A percentile compares a stretch with the other conserved stretches of the same genome.
phyloP scores from a whole-genome alignment of 1,140 invertebrate genomes.

The Sitodiplosis mosellana region DNA sequence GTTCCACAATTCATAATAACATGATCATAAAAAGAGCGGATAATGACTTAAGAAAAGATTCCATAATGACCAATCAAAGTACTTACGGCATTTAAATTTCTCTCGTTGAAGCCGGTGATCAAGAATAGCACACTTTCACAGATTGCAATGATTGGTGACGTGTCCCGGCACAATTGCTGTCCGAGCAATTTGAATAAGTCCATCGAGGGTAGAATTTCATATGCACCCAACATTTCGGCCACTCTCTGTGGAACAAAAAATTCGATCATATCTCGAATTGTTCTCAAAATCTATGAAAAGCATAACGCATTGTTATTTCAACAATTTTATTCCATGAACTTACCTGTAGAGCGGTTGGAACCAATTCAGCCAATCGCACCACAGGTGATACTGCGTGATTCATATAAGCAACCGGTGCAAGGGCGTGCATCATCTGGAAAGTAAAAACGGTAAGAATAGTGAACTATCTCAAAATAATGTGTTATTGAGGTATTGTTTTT shows the following conservation, averaged over 20 bases:
- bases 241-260: constrained; percentile 12
- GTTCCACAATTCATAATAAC: not conserved
- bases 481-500: no score
- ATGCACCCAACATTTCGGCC: constrained; percentile 20
- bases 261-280: constrained; percentile 10
- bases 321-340: no score
- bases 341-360: not conserved
- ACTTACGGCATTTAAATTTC: constrained; percentile 17
- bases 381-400: constrained; percentile 22
- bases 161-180: constrained; percentile 19
- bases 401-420: constrained; percentile 37
- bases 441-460: no score
- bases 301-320: constrained; percentile 10
- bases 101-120: constrained; percentile 23
- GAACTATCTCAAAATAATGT: no score
- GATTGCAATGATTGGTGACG: not conserved
- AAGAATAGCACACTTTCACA: constrained; percentile 27
- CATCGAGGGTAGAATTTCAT: constrained; percentile 28
- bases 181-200: constrained; percentile 22
- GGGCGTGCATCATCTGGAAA: constrained; percentile 34
- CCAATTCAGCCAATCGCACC: constrained; percentile 11
- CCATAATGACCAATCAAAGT: no score
- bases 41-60: no score
- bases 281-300: constrained; percentile 21
- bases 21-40: constrained; percentile 13